Base-by-base conservation (phyloP, 2,797 vertebrate species). In the Botia almorhae region DNA sequence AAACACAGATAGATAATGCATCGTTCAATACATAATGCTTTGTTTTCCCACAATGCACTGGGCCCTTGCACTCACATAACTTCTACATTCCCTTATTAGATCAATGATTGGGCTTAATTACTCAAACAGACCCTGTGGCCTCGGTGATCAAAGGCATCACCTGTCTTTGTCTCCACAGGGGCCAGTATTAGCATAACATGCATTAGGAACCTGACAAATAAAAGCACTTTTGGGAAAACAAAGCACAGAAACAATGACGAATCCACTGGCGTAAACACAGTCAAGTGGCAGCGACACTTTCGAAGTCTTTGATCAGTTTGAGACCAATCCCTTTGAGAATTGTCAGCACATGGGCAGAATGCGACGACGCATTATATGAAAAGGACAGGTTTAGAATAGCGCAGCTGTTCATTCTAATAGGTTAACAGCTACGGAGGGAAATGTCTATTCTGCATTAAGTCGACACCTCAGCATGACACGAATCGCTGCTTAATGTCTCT, bases 31-130 rank as follows among this genome's bases (percentile, higher is more conserved):
- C n/a, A 56, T 8, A 53, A 55, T 53, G 19, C 13, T 26, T 56
- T 4, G 8, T 36, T 69, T 23, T 64, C 58, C 33, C 58, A 64
- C 63, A 51, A 71, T 72, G 69, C 46, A 71, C 76, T 78, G 68
- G 76, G 51, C 10, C 68, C 29, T 69, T 78, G 48, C 43, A 76
- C 48, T 72, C 60, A 79, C 70, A 60, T 29, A 56, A 73, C 19
- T 19, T 48, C 72, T 74, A 69, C 80, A 76, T 81, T 72, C 80
- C 74, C 81, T 87, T 77, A 88, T 87, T 84, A 84, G 78, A 82
- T 84, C 85, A 83, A 83, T 87, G 82, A 84, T 81, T 82, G 60
- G 50, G 36, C 53, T 75, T 82, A 84, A 83, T 85, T 84, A 85
- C 84, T 84, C 68, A 85, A 73, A 81, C 53, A 50, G 46, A 29